Conservation (phyloP, 2,797 vertebrate genomes). For the Cephalopachus bancanus region DNA sequence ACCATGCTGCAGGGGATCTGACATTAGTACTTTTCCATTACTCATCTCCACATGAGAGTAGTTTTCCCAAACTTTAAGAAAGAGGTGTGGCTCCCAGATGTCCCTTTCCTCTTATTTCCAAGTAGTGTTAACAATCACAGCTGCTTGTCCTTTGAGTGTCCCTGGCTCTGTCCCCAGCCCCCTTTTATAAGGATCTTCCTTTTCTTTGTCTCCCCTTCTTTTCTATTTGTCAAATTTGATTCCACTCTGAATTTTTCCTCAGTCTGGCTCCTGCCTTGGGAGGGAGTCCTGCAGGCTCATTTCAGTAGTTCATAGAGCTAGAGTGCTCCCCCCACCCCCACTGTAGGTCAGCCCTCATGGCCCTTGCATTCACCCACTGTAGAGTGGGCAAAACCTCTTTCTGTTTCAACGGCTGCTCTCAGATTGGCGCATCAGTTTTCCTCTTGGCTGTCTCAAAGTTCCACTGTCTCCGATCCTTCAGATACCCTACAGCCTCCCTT, state of each 20-base stretch:
- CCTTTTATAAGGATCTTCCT: not conserved
- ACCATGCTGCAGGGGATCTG: not conserved
- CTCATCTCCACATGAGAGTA: not conserved
- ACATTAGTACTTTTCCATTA: not conserved
- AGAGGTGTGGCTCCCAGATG: not conserved
- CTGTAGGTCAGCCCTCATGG: accelerated
- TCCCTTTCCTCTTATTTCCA: not conserved
- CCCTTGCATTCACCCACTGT: not conserved
- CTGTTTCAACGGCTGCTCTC: not conserved
- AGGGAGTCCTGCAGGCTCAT: not conserved
- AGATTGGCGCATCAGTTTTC: not conserved
- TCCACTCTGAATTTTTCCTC: not conserved
- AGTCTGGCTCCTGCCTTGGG: not conserved
- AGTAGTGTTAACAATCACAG: not conserved
- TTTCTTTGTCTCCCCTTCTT: not conserved
- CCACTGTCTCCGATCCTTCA: not conserved
- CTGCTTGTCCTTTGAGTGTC: not conserved
- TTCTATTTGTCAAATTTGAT: not conserved
- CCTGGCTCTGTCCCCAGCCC: too few relatives aligned
- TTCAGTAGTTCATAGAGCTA: not conserved
- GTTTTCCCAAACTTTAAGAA: not conserved
- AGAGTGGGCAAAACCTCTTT: too few relatives aligned
- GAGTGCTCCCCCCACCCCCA: accelerated
- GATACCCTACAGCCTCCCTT: too few relatives aligned
- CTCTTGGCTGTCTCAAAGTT: too few relatives aligned